phyloP scores from a whole-genome alignment of 2,888 invertebrate genomes.

The Cryptus viduatorius region DNA sequence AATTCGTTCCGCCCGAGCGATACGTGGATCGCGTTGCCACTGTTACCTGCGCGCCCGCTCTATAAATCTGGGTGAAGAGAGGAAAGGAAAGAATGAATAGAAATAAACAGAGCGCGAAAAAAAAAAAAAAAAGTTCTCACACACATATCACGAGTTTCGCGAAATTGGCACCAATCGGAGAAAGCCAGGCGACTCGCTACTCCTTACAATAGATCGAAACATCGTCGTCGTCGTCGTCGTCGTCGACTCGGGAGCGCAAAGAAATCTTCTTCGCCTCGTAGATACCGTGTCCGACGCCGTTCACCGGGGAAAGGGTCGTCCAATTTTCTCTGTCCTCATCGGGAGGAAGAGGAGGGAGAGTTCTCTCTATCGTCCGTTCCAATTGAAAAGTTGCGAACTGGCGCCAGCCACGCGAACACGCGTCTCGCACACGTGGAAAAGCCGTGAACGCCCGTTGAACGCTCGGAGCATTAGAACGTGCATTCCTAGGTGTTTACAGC shows the following conservation, averaged over 20 bases:
- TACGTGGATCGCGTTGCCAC: slow-evolving; percentile 59
- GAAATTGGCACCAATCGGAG: slow-evolving; percentile 68
- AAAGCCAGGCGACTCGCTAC: slow-evolving; percentile 62
- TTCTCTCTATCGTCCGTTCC: slow-evolving; percentile 25
- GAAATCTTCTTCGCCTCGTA: slow-evolving; percentile 33
- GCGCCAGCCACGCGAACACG: slow-evolving; percentile 46
- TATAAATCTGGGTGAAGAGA: slow-evolving; percentile 58
- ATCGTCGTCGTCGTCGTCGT: slow-evolving; percentile 21
- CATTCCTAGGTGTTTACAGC: slow-evolving; percentile 70
- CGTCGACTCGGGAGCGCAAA: slow-evolving; percentile 3
- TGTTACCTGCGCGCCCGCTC: slow-evolving; percentile 22
- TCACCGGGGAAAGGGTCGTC: slow-evolving; percentile 29
- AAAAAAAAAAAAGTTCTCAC: slow-evolving; percentile 4
- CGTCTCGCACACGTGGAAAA: slow-evolving; percentile 20
- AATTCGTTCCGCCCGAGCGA: slow-evolving; percentile 66
- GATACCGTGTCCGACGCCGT: slow-evolving; percentile 33
- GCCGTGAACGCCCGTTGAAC: not conserved
- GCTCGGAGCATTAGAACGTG: slow-evolving; percentile 66
- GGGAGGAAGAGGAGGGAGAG: not conserved
- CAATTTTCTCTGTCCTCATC: slow-evolving; percentile 54
- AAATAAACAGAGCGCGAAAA: slow-evolving; percentile 25
- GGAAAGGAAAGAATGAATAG: slow-evolving; percentile 29
- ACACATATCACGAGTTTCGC: slow-evolving; percentile 29
- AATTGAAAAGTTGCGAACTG: slow-evolving; percentile 58
- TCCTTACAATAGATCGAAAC: slow-evolving; percentile 60